Evolutionary conservation across 1,140 invertebrate species (phyloP), one percentile per base, ranked within the genome.

Genomic region (Drosophila tani): DNA sequence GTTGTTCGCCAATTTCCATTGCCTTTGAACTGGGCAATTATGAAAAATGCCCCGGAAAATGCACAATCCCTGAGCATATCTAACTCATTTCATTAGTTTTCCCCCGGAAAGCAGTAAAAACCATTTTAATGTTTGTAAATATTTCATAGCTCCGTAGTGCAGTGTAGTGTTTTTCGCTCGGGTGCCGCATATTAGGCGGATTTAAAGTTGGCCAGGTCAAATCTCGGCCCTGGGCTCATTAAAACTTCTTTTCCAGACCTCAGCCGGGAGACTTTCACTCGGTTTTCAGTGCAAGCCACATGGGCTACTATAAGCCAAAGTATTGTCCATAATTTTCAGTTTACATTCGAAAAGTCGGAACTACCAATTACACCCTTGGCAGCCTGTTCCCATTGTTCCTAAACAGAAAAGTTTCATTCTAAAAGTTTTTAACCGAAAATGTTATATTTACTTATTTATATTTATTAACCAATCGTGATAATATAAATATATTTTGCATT

Each of bases 31-130:
- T 56, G 80, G 76, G 76, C 73, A 79, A 82, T 65, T 79, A 63
- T 73, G 62, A 68, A 74, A 74, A 74, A 74, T 74, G 69, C 63
- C 35, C 41, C 38, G 63, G 59, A 79, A 79, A 62, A 62, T 53
- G 75, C 64, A 79, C 65, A 68, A 21, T 87, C 83, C 83, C 84
- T 29, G 62, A 67, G 75, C 85, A 84, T 84, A 81, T 79, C 85
- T 90, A 88, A 88, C 85, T 88, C 81, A 88, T 90, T 88, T 84
- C 85, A 88, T 90, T 88, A 84, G 82, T 78, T 64, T 32, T 58
- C 58, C 76, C 69, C 57, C 64, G 32, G 41, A 73, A 81, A 70
- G 77, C 63, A 76, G 69, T 81, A 75, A 75, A 83, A 75, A 88
- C 79, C 81, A 90, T 90, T 88, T 90, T 90, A 85, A 85, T 88